A percentile compares a stretch with the other conserved stretches of the same genome.
phyloP scores from a whole-genome alignment of 2,113 vertebrate genomes.

The Pangasianodon hypophthalmus region DNA sequence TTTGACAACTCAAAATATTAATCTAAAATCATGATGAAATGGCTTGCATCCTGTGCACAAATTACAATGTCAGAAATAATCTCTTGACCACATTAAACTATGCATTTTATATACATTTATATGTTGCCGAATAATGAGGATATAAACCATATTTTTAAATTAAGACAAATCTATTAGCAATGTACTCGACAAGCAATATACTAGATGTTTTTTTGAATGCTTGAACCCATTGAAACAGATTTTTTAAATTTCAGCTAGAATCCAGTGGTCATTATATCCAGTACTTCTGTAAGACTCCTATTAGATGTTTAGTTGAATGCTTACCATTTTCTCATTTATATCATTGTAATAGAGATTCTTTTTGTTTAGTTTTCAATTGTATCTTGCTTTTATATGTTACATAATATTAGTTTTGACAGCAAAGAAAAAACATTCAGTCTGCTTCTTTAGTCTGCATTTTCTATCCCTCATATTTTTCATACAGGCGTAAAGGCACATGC shows the following conservation, averaged over 20 bases:
- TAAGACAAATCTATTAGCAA: background rate
- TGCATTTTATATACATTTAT: background rate
- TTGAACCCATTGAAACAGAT: background rate
- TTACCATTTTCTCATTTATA: background rate
- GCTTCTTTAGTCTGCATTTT: background rate
- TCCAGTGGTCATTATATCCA: background rate
- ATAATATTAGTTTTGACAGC: background rate
- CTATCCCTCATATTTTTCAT: background rate
- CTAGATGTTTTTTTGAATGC: background rate
- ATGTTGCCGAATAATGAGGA: background rate
- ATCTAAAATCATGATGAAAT: background rate
- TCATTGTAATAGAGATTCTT: background rate
- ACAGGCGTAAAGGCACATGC: background rate
- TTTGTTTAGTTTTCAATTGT: background rate
- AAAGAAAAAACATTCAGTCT: background rate
- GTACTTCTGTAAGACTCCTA: background rate
- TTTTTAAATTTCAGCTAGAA: background rate
- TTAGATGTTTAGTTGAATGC: background rate
- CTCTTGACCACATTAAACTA: too few species aligned
- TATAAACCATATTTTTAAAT: background rate
- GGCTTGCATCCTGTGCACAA: background rate
- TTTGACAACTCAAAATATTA: background rate
- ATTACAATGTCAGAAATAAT: background rate
- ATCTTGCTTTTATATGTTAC: background rate
- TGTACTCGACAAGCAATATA: background rate